A percentile compares a stretch with the other conserved stretches of the same genome.
These are phyloP conservation scores for Papilio aristodemus DNA, from an alignment of 1,140 invertebrate genomes.

Conservation along the genomic window DNA sequence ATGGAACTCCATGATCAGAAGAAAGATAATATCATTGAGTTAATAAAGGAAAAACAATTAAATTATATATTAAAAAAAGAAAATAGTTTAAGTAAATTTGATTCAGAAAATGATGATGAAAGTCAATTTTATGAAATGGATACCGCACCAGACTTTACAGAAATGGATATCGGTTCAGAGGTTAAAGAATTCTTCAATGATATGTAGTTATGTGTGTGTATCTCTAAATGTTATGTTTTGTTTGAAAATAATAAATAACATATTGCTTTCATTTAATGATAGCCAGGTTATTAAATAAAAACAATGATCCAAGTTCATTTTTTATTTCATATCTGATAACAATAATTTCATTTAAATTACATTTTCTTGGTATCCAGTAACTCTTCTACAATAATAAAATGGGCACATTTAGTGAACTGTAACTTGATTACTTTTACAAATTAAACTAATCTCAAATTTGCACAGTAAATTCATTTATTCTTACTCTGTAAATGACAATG, in stretches of 20 bases:
- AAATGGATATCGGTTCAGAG: constrained; percentile 60
- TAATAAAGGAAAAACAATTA: constrained; percentile 59
- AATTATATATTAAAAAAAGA: constrained; percentile 67
- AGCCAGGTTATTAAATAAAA: constrained; percentile 7
- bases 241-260: not conserved
- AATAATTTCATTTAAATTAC: not conserved
- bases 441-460: constrained; percentile 68
- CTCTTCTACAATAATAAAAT: constrained; percentile 31
- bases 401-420: constrained; percentile 41
- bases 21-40: constrained; percentile 54
- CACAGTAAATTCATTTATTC: constrained; percentile 65
- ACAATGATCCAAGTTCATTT: not conserved
- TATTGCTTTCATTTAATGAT: constrained; percentile 9
- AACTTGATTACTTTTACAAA: constrained; percentile 50
- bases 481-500: constrained; percentile 42
- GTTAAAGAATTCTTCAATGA: constrained; percentile 74
- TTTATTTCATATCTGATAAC: constrained; percentile 17
- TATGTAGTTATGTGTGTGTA: constrained; percentile 47
- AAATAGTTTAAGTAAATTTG: constrained; percentile 60
- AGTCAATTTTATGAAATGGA: constrained; percentile 70
- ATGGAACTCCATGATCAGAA: constrained; percentile 51
- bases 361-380: not conserved
- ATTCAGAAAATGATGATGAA: constrained; percentile 51
- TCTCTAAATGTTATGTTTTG: not conserved
- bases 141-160: constrained; percentile 60